Evolutionary conservation across 2,888 invertebrate genomes (phyloP).

Genomic region (Chymomyza amoena): DNA sequence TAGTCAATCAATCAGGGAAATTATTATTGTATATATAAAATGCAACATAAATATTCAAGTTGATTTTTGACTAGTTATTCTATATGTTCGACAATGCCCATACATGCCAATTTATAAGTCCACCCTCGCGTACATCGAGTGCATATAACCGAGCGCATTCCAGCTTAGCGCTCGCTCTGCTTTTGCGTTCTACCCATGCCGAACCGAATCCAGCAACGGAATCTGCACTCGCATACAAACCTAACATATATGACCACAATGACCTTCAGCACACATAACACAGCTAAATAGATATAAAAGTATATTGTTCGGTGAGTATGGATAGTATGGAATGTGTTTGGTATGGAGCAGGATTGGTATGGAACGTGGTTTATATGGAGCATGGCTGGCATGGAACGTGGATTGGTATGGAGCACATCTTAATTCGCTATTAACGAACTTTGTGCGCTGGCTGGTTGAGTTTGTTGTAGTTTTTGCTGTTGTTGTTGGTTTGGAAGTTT

Average conservation of each 20-base stretch:
- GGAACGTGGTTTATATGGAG: not conserved
- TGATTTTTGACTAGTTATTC: too few species aligned
- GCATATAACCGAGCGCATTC: not conserved
- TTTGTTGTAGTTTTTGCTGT: constrained; percentile 22
- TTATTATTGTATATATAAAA: too few species aligned
- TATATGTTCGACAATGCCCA: too few species aligned
- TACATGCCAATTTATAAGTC: not conserved
- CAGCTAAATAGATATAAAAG: constrained; percentile 33
- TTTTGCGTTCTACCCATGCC: not conserved
- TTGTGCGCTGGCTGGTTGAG: constrained; percentile 19
- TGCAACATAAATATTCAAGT: too few species aligned
- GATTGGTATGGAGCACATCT: not conserved
- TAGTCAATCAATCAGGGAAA: too few species aligned
- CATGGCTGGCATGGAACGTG: not conserved
- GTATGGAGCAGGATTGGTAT: too few species aligned
- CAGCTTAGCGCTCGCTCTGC: not conserved
- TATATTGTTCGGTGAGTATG: not conserved
- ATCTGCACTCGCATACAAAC: constrained; percentile 8
- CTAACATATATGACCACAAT: constrained; percentile 12
- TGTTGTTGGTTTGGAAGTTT: constrained; percentile 8
- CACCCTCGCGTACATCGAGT: not conserved
- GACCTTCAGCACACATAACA: constrained; percentile 32
- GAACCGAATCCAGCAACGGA: not conserved
- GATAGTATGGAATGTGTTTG: not conserved
- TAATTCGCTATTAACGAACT: constrained; percentile 53